Evolutionary conservation across 2,113 vertebrate genomes (phyloP).

Genomic region (Petrocephalus microphthalmus): DNA sequence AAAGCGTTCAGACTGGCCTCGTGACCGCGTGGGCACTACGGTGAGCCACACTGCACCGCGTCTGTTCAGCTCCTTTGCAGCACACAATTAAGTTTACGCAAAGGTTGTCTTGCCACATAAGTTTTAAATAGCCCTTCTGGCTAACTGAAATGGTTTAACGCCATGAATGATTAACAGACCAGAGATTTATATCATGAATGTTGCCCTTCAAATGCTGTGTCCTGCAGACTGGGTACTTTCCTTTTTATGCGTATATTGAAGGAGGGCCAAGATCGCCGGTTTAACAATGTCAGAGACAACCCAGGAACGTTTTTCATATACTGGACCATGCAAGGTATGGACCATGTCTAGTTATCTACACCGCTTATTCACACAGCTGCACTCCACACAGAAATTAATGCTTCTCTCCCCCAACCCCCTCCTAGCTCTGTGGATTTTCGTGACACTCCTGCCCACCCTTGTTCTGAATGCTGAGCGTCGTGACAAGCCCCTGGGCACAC

Average conservation of each 20-base stretch:
- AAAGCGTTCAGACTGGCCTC: conserved; percentile 64
- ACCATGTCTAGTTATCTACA: not conserved
- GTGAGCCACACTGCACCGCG: conserved; percentile 35
- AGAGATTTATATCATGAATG: conserved; percentile 55
- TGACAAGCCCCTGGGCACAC: conserved; percentile 53
- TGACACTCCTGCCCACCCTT: conserved; percentile 69
- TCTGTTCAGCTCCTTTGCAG: not conserved
- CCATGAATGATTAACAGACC: conserved; percentile 10
- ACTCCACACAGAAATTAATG: not conserved
- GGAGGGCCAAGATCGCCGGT: conserved; percentile 64
- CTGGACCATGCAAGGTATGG: conserved; percentile 73
- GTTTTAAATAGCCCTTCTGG: not conserved
- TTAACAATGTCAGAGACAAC: conserved; percentile 63
- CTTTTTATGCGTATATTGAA: conserved; percentile 69
- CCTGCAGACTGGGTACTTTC: conserved; percentile 62
- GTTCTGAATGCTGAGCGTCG: conserved; percentile 62
- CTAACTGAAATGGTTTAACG: not conserved
- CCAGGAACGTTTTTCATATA: conserved; percentile 67
- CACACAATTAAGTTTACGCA: not conserved
- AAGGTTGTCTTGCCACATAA: not conserved
- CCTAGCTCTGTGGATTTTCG: conserved; percentile 67
- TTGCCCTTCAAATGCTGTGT: conserved; percentile 35
- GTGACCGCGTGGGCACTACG: conserved; percentile 67
- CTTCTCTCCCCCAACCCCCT: not conserved
- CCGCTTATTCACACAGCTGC: not conserved